Percentiles rank a stretch among this genome's conserved stretches.
phyloP scores from a whole-genome alignment of 2,888 invertebrate species.

The Apodemia hepburni region DNA sequence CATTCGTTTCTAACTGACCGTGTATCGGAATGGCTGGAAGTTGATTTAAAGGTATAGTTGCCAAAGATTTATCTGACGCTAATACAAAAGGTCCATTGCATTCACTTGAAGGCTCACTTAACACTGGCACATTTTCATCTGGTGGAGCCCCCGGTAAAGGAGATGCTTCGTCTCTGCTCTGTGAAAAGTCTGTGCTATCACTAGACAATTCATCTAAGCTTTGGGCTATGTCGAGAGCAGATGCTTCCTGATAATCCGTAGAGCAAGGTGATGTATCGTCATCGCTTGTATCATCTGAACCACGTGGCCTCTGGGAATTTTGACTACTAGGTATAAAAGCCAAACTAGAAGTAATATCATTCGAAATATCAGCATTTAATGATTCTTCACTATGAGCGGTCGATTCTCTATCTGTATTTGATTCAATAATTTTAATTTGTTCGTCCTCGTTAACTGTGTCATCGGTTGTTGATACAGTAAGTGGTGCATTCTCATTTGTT shows the following conservation, averaged over 20 bases:
- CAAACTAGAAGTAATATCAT: constrained; percentile 70
- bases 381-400: constrained; percentile 64
- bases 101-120: constrained; percentile 35
- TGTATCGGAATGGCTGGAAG: constrained; percentile 63
- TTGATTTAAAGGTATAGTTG: constrained; percentile 52
- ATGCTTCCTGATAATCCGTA: constrained; percentile 73
- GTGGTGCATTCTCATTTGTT: constrained; percentile 30
- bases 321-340: constrained; percentile 71
- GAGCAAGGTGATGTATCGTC: constrained; percentile 71
- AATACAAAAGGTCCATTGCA: constrained; percentile 33
- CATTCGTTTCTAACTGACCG: constrained; percentile 41
- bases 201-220: constrained; percentile 65
- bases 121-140: constrained; percentile 39
- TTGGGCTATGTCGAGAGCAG: constrained; percentile 64
- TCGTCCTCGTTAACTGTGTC: constrained; percentile 36
- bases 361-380: constrained; percentile 64
- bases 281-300: constrained; percentile 58
- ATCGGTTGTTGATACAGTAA: constrained; percentile 38
- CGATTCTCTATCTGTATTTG: constrained; percentile 49
- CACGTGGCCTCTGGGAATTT: constrained; percentile 56
- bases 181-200: constrained; percentile 69
- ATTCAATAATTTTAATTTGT: constrained; percentile 48
- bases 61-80: constrained; percentile 37
- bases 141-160: constrained; percentile 37
- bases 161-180: constrained; percentile 66